phyloP scores from a whole-genome alignment of 2,888 invertebrate species.

The Coleophora flavipennella region DNA sequence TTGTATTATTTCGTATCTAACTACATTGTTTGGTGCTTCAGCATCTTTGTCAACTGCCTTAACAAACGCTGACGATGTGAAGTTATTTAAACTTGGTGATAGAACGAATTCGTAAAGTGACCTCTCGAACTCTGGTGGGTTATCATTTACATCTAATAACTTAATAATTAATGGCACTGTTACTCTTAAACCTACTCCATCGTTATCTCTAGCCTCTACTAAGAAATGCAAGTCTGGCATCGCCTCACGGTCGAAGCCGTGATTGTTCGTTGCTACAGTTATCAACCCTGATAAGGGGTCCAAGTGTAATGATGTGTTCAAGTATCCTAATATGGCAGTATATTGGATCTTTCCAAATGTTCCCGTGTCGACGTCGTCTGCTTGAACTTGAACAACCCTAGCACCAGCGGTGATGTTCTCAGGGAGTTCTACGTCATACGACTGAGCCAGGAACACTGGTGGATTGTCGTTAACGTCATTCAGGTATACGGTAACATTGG shows the following conservation, averaged over 20 bases:
- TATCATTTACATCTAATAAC: constrained; percentile 87
- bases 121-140: constrained; percentile 87
- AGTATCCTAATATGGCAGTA: constrained; percentile 82
- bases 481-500: constrained; percentile 84
- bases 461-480: constrained; percentile 92
- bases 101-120: constrained; percentile 86
- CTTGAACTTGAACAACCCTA: constrained; percentile 82
- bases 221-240: constrained; percentile 83
- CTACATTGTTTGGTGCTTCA: constrained; percentile 87
- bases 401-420: constrained; percentile 87
- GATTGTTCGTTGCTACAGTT: constrained; percentile 81
- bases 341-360: constrained; percentile 84
- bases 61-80: constrained; percentile 83
- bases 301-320: constrained; percentile 84
- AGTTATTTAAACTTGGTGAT: constrained; percentile 79
- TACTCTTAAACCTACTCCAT: constrained; percentile 84
- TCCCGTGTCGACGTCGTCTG: constrained; percentile 86
- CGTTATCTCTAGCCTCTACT: constrained; percentile 91
- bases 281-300: constrained; percentile 86
- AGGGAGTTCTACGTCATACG: constrained; percentile 82
- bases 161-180: constrained; percentile 82
- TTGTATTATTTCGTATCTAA: constrained; percentile 86
- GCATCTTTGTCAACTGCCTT: constrained; percentile 89
- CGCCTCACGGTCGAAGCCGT: constrained; percentile 87
- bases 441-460: constrained; percentile 81